A percentile compares a stretch with the other conserved stretches of the same genome.
Conservation (phyloP, 2,113 vertebrate species). For the Sebastes schlegelii region DNA sequence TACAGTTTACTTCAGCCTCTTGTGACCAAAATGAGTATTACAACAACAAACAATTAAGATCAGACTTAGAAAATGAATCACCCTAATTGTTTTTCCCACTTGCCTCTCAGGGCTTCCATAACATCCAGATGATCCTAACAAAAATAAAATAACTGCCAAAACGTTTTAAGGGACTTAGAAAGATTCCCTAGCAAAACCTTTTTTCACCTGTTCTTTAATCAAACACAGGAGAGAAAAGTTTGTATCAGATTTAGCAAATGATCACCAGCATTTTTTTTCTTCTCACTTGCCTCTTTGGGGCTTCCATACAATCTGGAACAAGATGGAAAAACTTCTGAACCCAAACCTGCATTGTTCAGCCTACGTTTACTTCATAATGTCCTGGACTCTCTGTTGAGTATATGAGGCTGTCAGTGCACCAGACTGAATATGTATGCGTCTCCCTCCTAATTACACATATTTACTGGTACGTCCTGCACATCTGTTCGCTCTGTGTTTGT, state of each 20-base stretch:
- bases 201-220: neutral
- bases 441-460: neutral
- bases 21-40: neutral
- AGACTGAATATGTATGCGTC: neutral
- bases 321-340: neutral
- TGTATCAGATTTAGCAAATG: too few species aligned
- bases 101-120: too few species aligned
- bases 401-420: neutral
- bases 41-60: neutral
- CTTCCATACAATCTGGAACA: neutral
- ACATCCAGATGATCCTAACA: neutral
- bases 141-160: neutral
- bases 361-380: neutral
- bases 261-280: too few species aligned
- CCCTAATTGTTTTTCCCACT: too few species aligned
- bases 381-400: neutral
- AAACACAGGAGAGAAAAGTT: neutral
- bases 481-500: slow-evolving; percentile 13
- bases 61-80: too few species aligned
- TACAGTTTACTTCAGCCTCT: neutral
- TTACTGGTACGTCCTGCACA: neutral
- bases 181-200: neutral
- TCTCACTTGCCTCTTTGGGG: too few species aligned
- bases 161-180: too few species aligned
- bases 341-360: neutral